These are phyloP conservation scores for Arvicanthis niloticus DNA, from an alignment of 2,113 vertebrate species.

Conservation along the genomic window DNA sequence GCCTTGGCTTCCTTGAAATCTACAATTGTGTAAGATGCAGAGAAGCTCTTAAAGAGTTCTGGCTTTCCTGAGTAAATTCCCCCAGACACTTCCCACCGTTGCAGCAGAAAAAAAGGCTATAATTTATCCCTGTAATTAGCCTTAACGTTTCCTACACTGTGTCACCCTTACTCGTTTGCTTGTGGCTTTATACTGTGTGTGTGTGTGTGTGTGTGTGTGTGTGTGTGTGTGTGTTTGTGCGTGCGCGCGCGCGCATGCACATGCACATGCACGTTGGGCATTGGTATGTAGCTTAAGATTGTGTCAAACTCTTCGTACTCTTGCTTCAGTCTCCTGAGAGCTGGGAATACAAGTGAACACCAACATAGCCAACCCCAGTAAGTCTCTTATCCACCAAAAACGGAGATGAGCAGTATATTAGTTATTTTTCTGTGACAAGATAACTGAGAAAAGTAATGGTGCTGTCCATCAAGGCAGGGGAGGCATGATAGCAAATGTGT, in stretches of 20 bases:
- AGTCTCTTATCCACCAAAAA: not conserved
- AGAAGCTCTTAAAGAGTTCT: not conserved
- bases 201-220: not conserved
- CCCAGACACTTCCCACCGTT: not conserved
- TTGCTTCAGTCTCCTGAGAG: not conserved
- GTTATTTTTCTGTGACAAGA: not conserved
- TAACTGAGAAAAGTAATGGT: not conserved
- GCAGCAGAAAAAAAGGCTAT: not conserved
- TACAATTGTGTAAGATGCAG: not conserved
- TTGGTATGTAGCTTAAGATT: not conserved
- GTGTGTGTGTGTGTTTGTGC: not conserved
- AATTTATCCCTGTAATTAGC: not conserved
- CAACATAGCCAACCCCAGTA: too few relatives aligned
- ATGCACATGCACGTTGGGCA: not conserved
- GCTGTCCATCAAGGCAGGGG: not conserved
- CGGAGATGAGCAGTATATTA: not conserved
- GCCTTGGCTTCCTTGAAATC: not conserved
- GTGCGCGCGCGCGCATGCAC: not conserved
- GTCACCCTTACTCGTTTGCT: not conserved
- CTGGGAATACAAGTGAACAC: not conserved
- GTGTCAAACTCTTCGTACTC: not conserved
- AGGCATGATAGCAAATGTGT: not conserved
- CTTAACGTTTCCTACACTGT: not conserved
- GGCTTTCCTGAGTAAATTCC: not conserved
- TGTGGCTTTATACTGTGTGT: not conserved